Evolutionary conservation across 2,888 invertebrate genomes (phyloP), one percentile per base, ranked within the genome.

Genomic region (Psococerastis gibbosa): DNA sequence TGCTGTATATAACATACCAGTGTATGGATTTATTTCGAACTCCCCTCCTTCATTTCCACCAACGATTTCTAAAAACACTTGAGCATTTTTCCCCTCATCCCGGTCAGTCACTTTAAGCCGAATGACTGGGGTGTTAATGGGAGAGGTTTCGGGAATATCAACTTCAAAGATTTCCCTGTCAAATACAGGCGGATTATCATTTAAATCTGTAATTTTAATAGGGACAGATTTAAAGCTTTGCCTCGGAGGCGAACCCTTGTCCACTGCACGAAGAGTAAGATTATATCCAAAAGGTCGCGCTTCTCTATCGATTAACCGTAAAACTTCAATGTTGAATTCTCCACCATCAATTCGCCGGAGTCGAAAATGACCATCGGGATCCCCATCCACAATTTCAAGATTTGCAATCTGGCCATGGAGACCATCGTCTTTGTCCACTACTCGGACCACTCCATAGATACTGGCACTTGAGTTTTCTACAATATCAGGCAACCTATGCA

Each of bases 21-120:
- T 84, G 51, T 81, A 78, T 0, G 83, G 75, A 60, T 92, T 85
- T 8, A 94, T 75, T 50, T 72, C 67, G 60, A 94, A 94, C 57
- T 87, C 83, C 1, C 79, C 81, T 4, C 83, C 83, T 57, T 87
- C 83, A 60, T 92, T 91, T 3, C 92, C 92, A 2, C 85, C 88
- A 2, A 85, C 85, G 43, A 95, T 87, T 62, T 83, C 80, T 48
- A 94, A 73, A 54, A 75, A 75, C 1, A 92, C 82, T 55, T 80
- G 72, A 4, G 87, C 84, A 58, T 87, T 87, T 57, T 70, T 74
- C 0, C 85, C 85, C 51, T 76, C 73, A 58, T 89, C 88, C 1
- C 75, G 75, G 60, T 92, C 91, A 15, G 75, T 76, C 0, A 91
- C 87, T 60, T 83, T 85, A 44, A 94, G 70, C 50, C 84, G 70